Evolutionary conservation across 2,888 invertebrate species (phyloP).

Genomic region (Adelphocoris suturalis): DNA sequence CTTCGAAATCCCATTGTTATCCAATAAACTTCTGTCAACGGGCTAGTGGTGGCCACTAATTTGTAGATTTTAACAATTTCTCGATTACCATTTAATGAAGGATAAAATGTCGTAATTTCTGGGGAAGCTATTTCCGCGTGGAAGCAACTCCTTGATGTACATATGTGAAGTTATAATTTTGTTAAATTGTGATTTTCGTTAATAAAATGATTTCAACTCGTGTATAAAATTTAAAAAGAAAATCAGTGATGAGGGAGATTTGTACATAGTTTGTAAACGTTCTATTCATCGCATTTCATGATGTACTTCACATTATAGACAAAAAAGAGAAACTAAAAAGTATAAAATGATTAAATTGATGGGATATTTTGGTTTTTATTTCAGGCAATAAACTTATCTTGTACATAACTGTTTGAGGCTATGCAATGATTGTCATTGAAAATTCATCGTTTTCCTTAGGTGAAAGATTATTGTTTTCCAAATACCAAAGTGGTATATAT

Average conservation of each 20-base stretch:
- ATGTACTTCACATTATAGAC: conserved; percentile 71
- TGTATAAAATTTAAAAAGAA: conserved; percentile 61
- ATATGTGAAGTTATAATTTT: conserved; percentile 51
- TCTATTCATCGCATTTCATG: conserved; percentile 67
- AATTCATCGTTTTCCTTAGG: conserved; percentile 20
- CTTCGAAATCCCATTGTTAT: background rate
- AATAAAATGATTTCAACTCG: conserved; percentile 29
- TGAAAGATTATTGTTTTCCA: conserved; percentile 2
- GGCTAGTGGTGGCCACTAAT: background rate
- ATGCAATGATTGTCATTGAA: conserved; percentile 65
- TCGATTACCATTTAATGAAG: background rate
- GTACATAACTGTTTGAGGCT: conserved; percentile 72
- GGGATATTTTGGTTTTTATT: conserved; percentile 68
- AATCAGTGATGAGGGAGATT: conserved; percentile 24
- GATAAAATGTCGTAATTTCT: conserved; percentile 12
- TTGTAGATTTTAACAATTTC: conserved; percentile 18
- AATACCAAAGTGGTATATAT: conserved; percentile 15
- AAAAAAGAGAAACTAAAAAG: conserved; percentile 42
- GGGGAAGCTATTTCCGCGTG: background rate
- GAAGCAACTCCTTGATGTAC: conserved; percentile 49
- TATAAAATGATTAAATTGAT: conserved; percentile 57
- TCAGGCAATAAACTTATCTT: conserved; percentile 63
- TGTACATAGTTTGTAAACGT: conserved; percentile 74
- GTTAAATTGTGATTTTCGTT: conserved; percentile 34
- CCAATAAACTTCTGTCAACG: background rate